Conservation (phyloP, 1,140 invertebrate species). For the Monochamus saltuarius region DNA sequence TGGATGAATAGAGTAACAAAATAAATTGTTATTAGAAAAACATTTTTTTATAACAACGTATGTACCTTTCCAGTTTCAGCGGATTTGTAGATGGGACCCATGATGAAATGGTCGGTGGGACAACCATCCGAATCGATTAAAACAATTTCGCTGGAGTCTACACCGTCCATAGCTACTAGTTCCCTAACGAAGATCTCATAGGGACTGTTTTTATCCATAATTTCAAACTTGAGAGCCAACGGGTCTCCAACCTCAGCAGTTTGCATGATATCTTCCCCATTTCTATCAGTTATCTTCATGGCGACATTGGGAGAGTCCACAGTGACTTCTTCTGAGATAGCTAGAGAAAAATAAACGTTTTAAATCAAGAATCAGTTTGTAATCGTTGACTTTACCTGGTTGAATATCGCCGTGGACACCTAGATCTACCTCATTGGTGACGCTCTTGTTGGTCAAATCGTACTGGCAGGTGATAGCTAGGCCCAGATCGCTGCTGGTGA, state of each 20-base stretch:
- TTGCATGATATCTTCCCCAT: constrained; percentile 75
- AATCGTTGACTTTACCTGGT: constrained; percentile 24
- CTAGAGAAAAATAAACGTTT: constrained; percentile 38
- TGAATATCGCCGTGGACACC: constrained; percentile 81
- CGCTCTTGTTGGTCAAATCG: constrained; percentile 89
- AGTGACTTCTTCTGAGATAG: constrained; percentile 78
- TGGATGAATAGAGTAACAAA: too few species aligned
- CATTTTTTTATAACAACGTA: not conserved
- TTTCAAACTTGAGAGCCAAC: constrained; percentile 86
- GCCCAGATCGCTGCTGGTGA: constrained; percentile 90
- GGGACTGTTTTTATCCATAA: constrained; percentile 85
- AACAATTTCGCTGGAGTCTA: constrained; percentile 88
- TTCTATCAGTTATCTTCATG: constrained; percentile 89
- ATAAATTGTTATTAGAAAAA: too few species aligned
- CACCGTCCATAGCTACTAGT: constrained; percentile 90
- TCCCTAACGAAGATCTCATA: constrained; percentile 95
- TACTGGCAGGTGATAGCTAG: constrained; percentile 91
- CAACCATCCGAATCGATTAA: constrained; percentile 90
- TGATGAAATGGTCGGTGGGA: constrained; percentile 89
- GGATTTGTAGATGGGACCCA: constrained; percentile 86
- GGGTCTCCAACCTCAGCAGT: constrained; percentile 87
- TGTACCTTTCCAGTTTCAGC: constrained; percentile 72
- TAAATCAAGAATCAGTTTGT: not conserved
- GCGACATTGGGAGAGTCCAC: constrained; percentile 92
- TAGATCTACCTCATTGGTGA: constrained; percentile 87